Base-by-base conservation (phyloP, 2,888 invertebrate species). In the Agrotis segetum region DNA sequence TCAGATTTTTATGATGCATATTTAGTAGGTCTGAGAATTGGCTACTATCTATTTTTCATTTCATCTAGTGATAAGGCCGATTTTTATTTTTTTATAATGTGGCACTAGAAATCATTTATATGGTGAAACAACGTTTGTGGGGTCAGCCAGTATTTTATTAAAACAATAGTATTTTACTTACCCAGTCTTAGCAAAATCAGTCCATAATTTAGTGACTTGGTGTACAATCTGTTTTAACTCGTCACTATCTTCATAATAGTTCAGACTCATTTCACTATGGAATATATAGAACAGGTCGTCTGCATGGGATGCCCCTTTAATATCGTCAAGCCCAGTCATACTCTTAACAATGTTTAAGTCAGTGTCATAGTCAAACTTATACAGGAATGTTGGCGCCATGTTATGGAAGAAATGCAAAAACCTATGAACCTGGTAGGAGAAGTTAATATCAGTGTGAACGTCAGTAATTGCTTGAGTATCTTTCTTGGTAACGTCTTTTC, bases 241-340 rank as follows among this genome's bases (percentile, higher is more conserved):
- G 2, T 91, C 88, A 21, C 90, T 89, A 4, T 89, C 82, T 58
- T 84, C 80, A 40, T 92, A 94, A n/a, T 87, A 86, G 58, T 94
- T 90, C 64, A 90, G 91, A 59, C 92, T 93, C 4, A 85, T 71
- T 14, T 89, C 88, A 49, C 90, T 91, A 60, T 92, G 94, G 69
- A 96, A 96, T 7, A 95, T 60, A 80, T 96, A 96, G 53, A 92
- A 92, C 14, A 96, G 24, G 2, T 96, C 96, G 71, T 96, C 96
- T 0, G 92, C 94, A 58, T 96, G 96, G 44, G 92, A 91, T 0
- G 92, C 94, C 0, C 96, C 96, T 85, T 88, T 80, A 56, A 91
- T 74, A 6, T 88, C 63, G 0, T 72, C 62, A 2, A 85, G 16
- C 11, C 88, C 89, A 2, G 86, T 50, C 3, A 85, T n/a, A 6